A percentile compares a stretch with the other conserved stretches of the same genome.
Evolutionary conservation across 2,888 invertebrate genomes (phyloP).

Genomic region (Drosophila parthenogenetica): DNA sequence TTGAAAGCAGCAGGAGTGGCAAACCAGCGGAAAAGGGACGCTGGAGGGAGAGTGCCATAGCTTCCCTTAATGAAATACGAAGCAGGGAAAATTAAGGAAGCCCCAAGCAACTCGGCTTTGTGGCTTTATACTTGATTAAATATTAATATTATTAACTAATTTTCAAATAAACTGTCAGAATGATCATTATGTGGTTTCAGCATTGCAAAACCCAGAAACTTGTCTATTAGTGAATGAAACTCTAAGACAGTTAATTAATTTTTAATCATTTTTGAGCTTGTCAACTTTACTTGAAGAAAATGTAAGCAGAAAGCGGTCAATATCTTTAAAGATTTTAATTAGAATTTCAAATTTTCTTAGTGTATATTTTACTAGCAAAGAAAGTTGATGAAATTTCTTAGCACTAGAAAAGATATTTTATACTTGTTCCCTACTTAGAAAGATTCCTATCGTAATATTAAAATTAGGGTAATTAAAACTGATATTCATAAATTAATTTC

Average conservation of each 20-base stretch:
- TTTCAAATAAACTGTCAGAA: slow-evolving; percentile 19
- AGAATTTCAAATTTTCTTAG: too few relatives aligned
- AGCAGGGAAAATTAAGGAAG: not conserved
- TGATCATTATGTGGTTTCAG: slow-evolving; percentile 1
- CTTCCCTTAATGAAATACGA: slow-evolving; percentile 24
- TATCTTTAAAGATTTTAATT: too few relatives aligned
- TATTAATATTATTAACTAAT: slow-evolving; percentile 30
- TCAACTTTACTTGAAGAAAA: not conserved
- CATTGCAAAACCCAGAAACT: not conserved
- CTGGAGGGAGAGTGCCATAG: not conserved
- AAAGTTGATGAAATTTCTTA: too few relatives aligned
- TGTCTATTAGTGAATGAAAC: slow-evolving; percentile 1
- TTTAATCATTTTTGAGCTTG: not conserved
- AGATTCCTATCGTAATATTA: too few relatives aligned
- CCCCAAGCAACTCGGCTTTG: slow-evolving; percentile 14
- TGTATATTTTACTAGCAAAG: too few relatives aligned
- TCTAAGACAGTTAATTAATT: not conserved
- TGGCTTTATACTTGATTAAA: slow-evolving; percentile 34
- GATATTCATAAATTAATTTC: too few relatives aligned
- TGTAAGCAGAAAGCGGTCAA: too few relatives aligned
- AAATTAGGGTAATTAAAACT: too few relatives aligned
- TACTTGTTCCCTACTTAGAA: too few relatives aligned
- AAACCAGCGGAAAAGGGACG: not conserved
- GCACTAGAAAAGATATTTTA: too few relatives aligned
- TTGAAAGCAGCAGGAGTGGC: not conserved